Conservation (phyloP, 2,797 vertebrate species). For the Silurus lanzhouensis region DNA sequence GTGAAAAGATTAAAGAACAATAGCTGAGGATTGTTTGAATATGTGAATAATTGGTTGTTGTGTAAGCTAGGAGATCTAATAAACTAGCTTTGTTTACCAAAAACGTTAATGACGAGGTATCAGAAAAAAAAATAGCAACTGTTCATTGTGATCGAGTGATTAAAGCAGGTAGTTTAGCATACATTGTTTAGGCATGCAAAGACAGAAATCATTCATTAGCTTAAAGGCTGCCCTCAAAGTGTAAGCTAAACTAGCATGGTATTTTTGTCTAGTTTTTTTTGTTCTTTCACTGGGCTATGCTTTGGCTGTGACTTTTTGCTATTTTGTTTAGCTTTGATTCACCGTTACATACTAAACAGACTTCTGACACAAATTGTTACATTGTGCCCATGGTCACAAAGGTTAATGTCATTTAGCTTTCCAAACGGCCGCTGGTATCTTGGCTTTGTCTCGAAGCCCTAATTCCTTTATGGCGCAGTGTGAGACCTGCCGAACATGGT, state of each 20-base stretch:
- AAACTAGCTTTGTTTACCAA: slow-evolving; percentile 1
- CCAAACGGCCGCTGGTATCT: slow-evolving; percentile 70
- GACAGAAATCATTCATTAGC: not conserved
- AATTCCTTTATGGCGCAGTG: slow-evolving; percentile 71
- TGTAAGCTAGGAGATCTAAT: slow-evolving; percentile 28
- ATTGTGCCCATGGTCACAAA: slow-evolving; percentile 77
- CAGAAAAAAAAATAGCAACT: not conserved
- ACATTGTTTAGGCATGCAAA: not conserved
- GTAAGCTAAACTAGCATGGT: not conserved
- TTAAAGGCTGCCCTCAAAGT: not conserved
- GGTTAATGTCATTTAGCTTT: slow-evolving; percentile 74
- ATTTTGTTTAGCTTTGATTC: slow-evolving; percentile 73
- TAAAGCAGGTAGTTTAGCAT: slow-evolving; percentile 4
- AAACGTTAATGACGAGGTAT: slow-evolving; percentile 17
- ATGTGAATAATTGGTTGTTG: slow-evolving; percentile 34
- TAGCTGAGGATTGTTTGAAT: slow-evolving; percentile 26
- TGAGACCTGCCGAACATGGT: slow-evolving; percentile 77
- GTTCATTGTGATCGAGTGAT: slow-evolving; percentile 16
- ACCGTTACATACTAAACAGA: slow-evolving; percentile 75
- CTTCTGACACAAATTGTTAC: slow-evolving; percentile 80
- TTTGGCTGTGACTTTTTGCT: slow-evolving; percentile 62
- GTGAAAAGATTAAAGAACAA: slow-evolving; percentile 31
- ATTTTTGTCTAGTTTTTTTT: slow-evolving; percentile 18
- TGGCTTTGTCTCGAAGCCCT: slow-evolving; percentile 49
- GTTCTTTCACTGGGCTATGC: slow-evolving; percentile 19